Evolutionary conservation across 2,797 vertebrate species (phyloP).

Genomic region (Peromyscus melanophrys): DNA sequence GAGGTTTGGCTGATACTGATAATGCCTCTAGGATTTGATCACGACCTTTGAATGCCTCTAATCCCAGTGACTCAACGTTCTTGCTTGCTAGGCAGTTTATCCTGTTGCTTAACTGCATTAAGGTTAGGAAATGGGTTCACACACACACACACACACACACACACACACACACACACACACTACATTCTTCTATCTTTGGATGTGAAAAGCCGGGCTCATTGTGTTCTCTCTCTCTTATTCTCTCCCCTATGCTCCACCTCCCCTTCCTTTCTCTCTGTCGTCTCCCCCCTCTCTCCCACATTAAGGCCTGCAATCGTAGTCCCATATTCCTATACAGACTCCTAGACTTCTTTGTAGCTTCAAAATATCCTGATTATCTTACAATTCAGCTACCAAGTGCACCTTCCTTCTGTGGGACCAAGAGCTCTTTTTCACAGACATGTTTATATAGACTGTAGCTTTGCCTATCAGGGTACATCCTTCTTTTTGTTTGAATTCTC

Average conservation of each 20-base stretch:
- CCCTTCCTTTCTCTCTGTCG: not conserved
- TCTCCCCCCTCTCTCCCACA: not conserved
- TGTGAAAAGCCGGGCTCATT: constrained; percentile 39
- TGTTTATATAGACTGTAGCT: constrained; percentile 3
- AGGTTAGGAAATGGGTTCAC: constrained; percentile 62
- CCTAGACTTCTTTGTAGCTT: constrained; percentile 19
- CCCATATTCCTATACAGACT: not conserved
- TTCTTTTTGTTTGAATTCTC: constrained; percentile 40
- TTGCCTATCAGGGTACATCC: not conserved
- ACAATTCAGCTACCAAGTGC: not conserved
- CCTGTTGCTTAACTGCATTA: constrained; percentile 67
- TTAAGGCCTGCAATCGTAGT: not conserved
- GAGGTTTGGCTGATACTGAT: constrained; percentile 33
- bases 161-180: not conserved
- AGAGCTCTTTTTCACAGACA: constrained; percentile 44
- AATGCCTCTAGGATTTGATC: constrained; percentile 34
- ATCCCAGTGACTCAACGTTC: constrained; percentile 71
- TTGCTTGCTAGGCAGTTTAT: constrained; percentile 71
- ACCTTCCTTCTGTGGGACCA: not conserved
- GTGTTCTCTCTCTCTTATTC: not conserved
- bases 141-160: too few species aligned
- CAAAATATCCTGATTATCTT: constrained; percentile 18
- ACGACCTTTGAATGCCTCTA: constrained; percentile 13
- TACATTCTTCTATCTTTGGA: constrained; percentile 78
- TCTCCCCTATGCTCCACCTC: not conserved